Evolutionary conservation across 2,113 vertebrate species (phyloP).

Genomic region (Hydrolagus affinis): DNA sequence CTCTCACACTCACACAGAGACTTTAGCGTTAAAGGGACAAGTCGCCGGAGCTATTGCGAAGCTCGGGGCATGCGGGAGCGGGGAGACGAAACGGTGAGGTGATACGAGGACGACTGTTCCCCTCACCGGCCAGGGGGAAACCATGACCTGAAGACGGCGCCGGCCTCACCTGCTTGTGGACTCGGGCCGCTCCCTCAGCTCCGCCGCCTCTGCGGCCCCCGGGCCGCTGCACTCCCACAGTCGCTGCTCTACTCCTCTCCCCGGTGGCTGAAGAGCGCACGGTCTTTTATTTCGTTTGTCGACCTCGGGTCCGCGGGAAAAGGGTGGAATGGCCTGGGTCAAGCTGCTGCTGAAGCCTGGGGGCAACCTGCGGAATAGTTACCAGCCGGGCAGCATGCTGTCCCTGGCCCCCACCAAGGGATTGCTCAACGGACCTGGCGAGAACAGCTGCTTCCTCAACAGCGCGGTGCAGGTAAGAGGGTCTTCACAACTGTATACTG

Average conservation of each 20-base stretch:
- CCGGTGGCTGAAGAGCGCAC: too few species aligned
- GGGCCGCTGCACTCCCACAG: background rate
- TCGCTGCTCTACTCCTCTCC: background rate
- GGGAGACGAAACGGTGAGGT: too few species aligned
- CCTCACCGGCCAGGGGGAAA: too few species aligned
- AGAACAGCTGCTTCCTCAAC: slow-evolving; percentile 98
- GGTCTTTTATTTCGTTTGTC: too few species aligned
- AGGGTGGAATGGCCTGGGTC: slow-evolving; percentile 78
- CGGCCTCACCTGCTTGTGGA: background rate
- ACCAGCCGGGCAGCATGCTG: slow-evolving; percentile 87
- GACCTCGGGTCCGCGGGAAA: background rate
- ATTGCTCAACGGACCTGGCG: slow-evolving; percentile 87
- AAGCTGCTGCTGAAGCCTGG: slow-evolving; percentile 83
- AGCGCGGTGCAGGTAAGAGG: slow-evolving; percentile 90
- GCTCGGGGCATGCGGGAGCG: too few species aligned
- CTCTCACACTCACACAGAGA: too few species aligned
- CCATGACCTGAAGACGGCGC: background rate
- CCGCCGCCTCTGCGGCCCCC: background rate
- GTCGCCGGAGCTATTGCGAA: too few species aligned
- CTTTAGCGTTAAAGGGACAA: too few species aligned
- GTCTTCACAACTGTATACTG: background rate
- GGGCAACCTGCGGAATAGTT: slow-evolving; percentile 80
- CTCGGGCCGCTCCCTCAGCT: background rate
- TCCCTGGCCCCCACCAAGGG: slow-evolving; percentile 92
- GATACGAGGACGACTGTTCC: too few species aligned